phyloP scores from a whole-genome alignment of 1,140 invertebrate species.

The Antheraea pernyi region DNA sequence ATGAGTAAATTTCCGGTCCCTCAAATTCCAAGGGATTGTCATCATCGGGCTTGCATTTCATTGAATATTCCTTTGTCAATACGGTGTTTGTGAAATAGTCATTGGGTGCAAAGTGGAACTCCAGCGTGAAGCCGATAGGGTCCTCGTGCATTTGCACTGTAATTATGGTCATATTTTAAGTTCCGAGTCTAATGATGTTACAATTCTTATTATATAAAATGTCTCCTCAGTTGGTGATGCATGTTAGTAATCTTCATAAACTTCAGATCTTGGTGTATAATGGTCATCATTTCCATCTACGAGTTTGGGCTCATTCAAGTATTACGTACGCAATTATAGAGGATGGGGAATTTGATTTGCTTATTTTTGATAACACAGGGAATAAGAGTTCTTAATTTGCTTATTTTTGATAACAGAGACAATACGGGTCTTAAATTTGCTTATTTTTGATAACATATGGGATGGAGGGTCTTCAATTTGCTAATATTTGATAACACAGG shows the following conservation, averaged over 20 bases:
- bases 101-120: slow-evolving; percentile 97
- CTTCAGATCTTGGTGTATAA: slow-evolving; percentile 30
- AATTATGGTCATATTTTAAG: slow-evolving; percentile 13
- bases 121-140: slow-evolving; percentile 90
- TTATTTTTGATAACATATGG: too few species aligned
- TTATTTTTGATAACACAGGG: too few species aligned
- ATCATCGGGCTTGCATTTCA: slow-evolving; percentile 95
- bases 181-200: neutral
- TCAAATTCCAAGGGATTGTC: slow-evolving; percentile 97
- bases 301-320: too few species aligned
- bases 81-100: slow-evolving; percentile 97
- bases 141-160: slow-evolving; percentile 75
- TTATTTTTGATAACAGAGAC: too few species aligned
- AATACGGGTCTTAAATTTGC: too few species aligned
- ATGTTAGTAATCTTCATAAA: slow-evolving; percentile 36
- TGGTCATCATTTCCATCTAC: slow-evolving; percentile 29
- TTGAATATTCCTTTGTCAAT: slow-evolving; percentile 96
- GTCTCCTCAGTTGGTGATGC: slow-evolving; percentile 36
- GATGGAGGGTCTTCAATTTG: too few species aligned
- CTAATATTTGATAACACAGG: too few species aligned
- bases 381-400: too few species aligned
- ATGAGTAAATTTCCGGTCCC: slow-evolving; percentile 97
- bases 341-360: too few species aligned
- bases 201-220: neutral
- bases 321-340: too few species aligned